phyloP scores from a whole-genome alignment of 1,140 invertebrate species.

The Bombus sibiricus region DNA sequence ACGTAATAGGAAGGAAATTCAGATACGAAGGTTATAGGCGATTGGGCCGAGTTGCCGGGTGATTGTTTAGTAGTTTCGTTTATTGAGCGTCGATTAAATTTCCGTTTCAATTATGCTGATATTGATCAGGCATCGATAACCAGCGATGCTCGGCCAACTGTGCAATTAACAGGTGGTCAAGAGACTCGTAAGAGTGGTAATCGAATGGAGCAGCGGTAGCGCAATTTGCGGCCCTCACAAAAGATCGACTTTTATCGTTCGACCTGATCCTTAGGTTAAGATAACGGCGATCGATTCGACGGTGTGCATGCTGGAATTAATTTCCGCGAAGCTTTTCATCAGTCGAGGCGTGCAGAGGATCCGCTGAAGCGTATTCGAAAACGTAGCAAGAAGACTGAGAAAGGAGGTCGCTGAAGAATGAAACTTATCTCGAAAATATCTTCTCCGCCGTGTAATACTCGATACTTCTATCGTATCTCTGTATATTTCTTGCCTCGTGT shows the following conservation, averaged over 20 bases:
- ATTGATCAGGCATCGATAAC: conserved; percentile 9
- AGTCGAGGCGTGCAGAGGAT: neutral
- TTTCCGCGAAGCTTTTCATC: neutral
- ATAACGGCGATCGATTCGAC: neutral
- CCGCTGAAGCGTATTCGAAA: neutral
- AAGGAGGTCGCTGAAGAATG: conserved; percentile 3
- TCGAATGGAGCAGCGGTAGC: neutral
- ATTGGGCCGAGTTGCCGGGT: too few species aligned
- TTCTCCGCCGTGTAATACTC: neutral
- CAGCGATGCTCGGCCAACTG: neutral
- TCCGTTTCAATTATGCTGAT: conserved; percentile 21
- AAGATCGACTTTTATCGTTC: conserved; percentile 6
- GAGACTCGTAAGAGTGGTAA: conserved; percentile 14
- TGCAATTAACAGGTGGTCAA: conserved; percentile 41
- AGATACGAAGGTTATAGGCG: too few species aligned
- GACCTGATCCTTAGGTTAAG: neutral
- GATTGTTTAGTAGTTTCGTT: neutral
- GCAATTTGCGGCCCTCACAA: neutral
- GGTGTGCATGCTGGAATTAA: neutral
- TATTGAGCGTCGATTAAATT: conserved; percentile 1
- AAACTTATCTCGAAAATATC: neutral
- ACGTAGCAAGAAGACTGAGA: neutral
- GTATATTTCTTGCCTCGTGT: neutral
- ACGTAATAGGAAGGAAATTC: too few species aligned
- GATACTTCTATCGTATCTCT: neutral